phyloP scores from a whole-genome alignment of 2,113 vertebrate species.

The Cervus canadensis region DNA sequence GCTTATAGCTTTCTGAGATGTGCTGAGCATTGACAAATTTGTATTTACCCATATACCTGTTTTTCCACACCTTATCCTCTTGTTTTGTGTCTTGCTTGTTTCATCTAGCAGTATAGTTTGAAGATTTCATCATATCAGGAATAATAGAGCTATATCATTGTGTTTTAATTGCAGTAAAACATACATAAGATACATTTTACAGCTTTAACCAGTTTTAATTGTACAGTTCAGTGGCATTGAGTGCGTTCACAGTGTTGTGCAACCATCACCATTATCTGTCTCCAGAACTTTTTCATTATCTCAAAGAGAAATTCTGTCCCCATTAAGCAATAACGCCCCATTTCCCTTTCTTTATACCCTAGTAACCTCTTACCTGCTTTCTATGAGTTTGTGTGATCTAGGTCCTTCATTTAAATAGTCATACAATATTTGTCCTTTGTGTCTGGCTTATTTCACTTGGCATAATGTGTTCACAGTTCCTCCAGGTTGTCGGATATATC shows the following conservation, averaged over 20 bases:
- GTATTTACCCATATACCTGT: neutral
- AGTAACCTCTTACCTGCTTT: neutral
- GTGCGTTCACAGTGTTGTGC: neutral
- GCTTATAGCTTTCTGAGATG: neutral
- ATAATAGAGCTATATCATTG: neutral
- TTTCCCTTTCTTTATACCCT: neutral
- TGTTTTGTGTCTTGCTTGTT: neutral
- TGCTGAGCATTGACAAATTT: neutral
- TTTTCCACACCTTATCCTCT: neutral
- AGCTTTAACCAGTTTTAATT: neutral
- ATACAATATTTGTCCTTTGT: neutral
- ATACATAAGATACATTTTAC: neutral
- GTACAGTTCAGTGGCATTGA: neutral
- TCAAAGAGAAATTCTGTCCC: neutral
- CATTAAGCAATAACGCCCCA: neutral
- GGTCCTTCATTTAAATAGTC: neutral
- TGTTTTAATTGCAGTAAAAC: conserved; percentile 24
- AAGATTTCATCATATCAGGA: neutral
- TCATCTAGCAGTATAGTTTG: neutral
- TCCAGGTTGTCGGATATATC: neutral
- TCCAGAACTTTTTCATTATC: neutral
- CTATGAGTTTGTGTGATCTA: neutral
- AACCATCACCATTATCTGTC: neutral
- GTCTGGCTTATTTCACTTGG: neutral
- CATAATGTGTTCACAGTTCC: neutral